Evolutionary conservation across 2,888 invertebrate genomes (phyloP), one percentile per base, ranked within the genome.

Genomic region (Caenorhabditis wallacei): DNA sequence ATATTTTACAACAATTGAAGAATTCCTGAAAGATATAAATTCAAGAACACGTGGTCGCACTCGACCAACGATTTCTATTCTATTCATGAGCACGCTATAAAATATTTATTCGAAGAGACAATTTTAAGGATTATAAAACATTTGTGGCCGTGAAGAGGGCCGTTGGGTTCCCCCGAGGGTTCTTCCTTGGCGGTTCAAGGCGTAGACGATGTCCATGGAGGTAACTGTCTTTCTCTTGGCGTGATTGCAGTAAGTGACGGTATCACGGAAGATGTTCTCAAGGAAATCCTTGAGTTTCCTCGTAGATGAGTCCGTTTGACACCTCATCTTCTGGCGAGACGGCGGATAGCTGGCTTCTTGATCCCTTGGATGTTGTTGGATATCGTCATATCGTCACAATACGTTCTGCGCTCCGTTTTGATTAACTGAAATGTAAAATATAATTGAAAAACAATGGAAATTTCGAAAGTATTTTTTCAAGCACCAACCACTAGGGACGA

Each of bases 221-320:
- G 95, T 96, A 53, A 96, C 96, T 0, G 96, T 96, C 93, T 96
- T 96, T 88, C 96, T 94, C 93, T 96, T 96, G 57, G 96, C 96
- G 92, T 96, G 95, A 91, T 96, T 95, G 0, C 95, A 96, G 92
- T 95, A 95, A 3, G 95, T 95, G 64, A 95, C 95, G 11, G 95
- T 95, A 91, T 95, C 95, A 57, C 95, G 94, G 88, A 96, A 95
- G 43, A 95, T 95, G 92, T 95, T 95, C 87, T 89, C 89, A 70
- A 89, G 87, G 88, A 89, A 89, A 11, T 51, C 51, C 51, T 13
- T 18, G 51, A 51, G 51, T 51, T 18, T 51, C 51, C 10, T 51
- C 51, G 51, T 51, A 51, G 51, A 51, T 51, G 51, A 51, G 51
- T 51, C 51, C 84, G 71, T 70, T 84, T 84, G 80, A 84, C 84